A percentile compares a stretch with the other conserved stretches of the same genome.
Conservation (phyloP, 2,113 vertebrate genomes). For the Symphodus melops region DNA sequence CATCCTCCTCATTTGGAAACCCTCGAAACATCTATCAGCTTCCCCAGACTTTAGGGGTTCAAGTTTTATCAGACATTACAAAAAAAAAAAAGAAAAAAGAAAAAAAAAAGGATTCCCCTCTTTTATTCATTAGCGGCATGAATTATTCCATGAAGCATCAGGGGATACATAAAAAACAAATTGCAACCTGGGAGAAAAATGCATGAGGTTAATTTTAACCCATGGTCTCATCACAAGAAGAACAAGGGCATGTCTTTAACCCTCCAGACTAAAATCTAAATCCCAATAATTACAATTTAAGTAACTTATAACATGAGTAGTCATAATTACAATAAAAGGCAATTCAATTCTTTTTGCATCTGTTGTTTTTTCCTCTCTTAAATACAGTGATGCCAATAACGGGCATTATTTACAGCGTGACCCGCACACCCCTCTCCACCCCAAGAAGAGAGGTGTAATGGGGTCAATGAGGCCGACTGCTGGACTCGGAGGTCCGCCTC, state of each 20-base stretch:
- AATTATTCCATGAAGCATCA: constrained; percentile 61
- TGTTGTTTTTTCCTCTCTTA: constrained; percentile 51
- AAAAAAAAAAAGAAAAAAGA: constrained; percentile 22
- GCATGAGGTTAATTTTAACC: constrained; percentile 46
- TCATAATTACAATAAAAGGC: constrained; percentile 71
- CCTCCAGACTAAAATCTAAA: constrained; percentile 55
- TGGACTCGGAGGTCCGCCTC: constrained; percentile 91
- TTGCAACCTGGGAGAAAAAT: constrained; percentile 55
- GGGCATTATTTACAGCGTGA: constrained; percentile 75
- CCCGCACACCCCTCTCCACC: constrained; percentile 61
- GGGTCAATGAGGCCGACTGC: constrained; percentile 95
- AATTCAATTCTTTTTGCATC: constrained; percentile 73
- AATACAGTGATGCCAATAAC: constrained; percentile 68
- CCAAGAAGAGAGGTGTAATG: constrained; percentile 60
- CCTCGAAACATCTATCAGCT: constrained; percentile 20
- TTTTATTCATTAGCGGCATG: constrained; percentile 74
- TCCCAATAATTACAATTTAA: constrained; percentile 61
- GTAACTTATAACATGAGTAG: constrained; percentile 61
- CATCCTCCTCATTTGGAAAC: constrained; percentile 19
- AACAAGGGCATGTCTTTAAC: constrained; percentile 30
- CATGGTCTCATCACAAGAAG: constrained; percentile 50
- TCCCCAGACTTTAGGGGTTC: constrained; percentile 39
- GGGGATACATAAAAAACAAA: constrained; percentile 60
- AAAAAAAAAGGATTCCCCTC: constrained; percentile 35
- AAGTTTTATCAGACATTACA: constrained; percentile 70